These are phyloP conservation scores for Noctilio leporinus DNA, from an alignment of 2,113 vertebrate genomes.

Conservation along the genomic window DNA sequence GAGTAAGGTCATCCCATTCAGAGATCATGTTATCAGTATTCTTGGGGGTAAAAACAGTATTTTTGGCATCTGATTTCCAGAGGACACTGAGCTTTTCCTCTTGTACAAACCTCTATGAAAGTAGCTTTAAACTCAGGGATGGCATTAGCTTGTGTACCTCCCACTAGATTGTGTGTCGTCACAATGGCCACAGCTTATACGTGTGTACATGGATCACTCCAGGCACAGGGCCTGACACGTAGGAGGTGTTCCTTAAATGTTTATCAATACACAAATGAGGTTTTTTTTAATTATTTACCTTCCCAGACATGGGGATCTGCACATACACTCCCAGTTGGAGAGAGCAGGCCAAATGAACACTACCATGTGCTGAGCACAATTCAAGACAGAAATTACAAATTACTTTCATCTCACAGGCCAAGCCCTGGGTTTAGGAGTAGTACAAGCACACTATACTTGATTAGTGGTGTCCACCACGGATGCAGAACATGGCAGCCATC, in stretches of 20 bases:
- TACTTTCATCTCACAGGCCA: neutral
- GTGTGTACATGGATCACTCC: too few species aligned
- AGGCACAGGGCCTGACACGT: neutral
- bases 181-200: neutral
- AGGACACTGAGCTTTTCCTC: neutral
- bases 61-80: neutral
- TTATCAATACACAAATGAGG: neutral
- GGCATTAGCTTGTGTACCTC: neutral
- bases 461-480: neutral
- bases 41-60: neutral
- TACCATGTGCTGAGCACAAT: neutral
- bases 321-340: neutral
- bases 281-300: neutral
- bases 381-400: neutral
- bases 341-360: neutral
- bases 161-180: neutral
- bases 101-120: neutral
- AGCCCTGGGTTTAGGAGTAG: neutral
- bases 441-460: fast-evolving
- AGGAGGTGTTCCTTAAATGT: neutral
- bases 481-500: neutral
- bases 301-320: neutral
- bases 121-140: neutral
- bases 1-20: neutral
- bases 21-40: neutral